Evolutionary conservation across 2,888 invertebrate genomes (phyloP), one percentile per base, ranked within the genome.

Genomic region (Hemicrepidius hirtus): DNA sequence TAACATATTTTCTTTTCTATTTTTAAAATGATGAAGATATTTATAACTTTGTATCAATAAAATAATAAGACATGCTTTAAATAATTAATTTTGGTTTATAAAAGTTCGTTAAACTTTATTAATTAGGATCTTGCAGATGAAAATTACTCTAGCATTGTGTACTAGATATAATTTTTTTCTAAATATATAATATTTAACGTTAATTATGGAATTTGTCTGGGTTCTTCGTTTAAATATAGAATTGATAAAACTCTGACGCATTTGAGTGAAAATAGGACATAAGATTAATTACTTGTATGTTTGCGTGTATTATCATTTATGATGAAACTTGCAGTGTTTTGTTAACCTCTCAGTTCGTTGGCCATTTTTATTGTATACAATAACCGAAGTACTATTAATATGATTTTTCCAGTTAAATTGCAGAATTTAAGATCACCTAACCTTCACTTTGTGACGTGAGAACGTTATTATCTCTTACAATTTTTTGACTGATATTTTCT

Each of bases 311-410:
- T 57, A 37, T 57, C 37, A 35, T 16, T 20, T 37, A 20, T 57
- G 37, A 37, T 57, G 57, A 57, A 57, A 57, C 37, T 57, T 57
- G 20, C 37, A 37, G 5, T 57, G 37, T 57, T 53, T 57, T 57
- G 57, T 57, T 53, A 53, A 53, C 37, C 53, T 57, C 1, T 10
- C 16, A 18, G 57, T 57, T 57, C 37, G 57, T 57, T 57, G 57
- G 16, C 57, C 57, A 57, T 35, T 57, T 57, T 35, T 55, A 24
- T 57, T 37, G 0, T 6, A 49, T 16, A 41, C n/a, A 7, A 6
- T 41, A n/a, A 16, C 12, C 13, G n/a, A 13, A 4, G 13, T 24
- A 41, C 2, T 5, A 16, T 16, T n/a, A n/a, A 1, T 41, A 16
- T 24, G 24, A 24, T 5, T 24, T 24, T 24, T 24, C 24, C 5